phyloP scores from a whole-genome alignment of 2,113 vertebrate genomes.

The Megaceryle maxima region DNA sequence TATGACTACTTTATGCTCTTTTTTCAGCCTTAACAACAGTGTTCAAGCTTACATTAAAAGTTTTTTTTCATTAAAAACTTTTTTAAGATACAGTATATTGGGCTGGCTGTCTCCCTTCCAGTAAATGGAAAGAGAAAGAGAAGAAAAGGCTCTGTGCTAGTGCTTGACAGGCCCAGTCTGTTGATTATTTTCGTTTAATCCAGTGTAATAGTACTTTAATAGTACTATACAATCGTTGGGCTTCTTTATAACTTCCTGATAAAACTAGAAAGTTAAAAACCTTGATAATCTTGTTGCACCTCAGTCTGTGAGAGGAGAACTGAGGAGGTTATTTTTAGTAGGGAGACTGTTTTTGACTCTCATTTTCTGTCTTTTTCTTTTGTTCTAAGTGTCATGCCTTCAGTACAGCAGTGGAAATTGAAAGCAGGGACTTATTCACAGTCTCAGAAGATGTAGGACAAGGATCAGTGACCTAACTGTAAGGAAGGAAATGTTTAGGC shows the following conservation, averaged over 20 bases:
- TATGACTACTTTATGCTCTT: conserved; percentile 15
- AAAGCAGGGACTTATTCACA: conserved; percentile 15
- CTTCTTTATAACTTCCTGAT: not conserved
- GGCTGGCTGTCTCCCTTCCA: not conserved
- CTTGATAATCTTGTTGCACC: not conserved
- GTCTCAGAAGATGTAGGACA: conserved; percentile 35
- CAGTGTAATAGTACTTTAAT: not conserved
- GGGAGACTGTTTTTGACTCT: not conserved
- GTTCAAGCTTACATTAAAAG: conserved; percentile 34
- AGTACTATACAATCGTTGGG: not conserved
- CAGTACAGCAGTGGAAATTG: not conserved
- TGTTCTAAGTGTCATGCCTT: not conserved
- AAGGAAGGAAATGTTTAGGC: conserved; percentile 53
- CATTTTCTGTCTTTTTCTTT: not conserved
- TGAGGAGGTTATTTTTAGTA: not conserved
- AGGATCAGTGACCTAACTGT: conserved; percentile 24
- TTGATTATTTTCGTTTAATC: not conserved
- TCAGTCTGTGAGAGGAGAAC: not conserved
- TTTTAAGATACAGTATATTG: not conserved
- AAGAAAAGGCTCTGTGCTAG: not conserved
- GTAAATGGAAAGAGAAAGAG: not conserved
- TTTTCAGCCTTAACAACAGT: conserved; percentile 16
- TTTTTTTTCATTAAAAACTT: conserved; percentile 46
- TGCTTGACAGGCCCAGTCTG: not conserved
- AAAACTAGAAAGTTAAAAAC: not conserved